phyloP scores from a whole-genome alignment of 2,113 vertebrate species.

The Suncus etruscus region DNA sequence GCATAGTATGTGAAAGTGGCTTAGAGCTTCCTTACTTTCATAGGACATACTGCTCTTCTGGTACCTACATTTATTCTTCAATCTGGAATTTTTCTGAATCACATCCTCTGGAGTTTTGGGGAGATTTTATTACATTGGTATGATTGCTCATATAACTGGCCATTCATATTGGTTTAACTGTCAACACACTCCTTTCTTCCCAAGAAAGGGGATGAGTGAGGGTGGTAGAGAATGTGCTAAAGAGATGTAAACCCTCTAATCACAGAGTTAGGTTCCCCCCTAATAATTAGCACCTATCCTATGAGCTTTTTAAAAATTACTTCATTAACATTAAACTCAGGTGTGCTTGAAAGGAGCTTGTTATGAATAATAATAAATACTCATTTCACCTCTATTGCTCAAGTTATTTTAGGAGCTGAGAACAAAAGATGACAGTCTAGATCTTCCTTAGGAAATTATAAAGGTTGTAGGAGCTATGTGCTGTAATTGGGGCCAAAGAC shows the following conservation, averaged over 20 bases:
- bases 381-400: constrained; percentile 9
- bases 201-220: neutral
- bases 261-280: neutral
- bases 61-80: neutral
- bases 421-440: neutral
- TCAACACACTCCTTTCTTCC: neutral
- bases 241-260: neutral
- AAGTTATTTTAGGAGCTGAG: constrained; percentile 10
- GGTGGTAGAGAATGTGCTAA: neutral
- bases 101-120: neutral
- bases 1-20: no score
- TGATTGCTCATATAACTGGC: neutral
- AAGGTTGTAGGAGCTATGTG: neutral
- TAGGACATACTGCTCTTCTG: neutral
- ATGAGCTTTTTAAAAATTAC: neutral
- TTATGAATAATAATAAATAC: neutral
- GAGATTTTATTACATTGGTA: neutral
- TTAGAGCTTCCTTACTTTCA: no score
- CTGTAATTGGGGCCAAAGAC: neutral
- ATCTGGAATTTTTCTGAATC: neutral
- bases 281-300: neutral
- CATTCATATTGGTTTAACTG: neutral
- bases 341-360: neutral
- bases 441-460: neutral
- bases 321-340: neutral